Percentiles rank a stretch among this genome's conserved stretches.
phyloP scores from a whole-genome alignment of 2,888 invertebrate species.

The Conomelus anceps region DNA sequence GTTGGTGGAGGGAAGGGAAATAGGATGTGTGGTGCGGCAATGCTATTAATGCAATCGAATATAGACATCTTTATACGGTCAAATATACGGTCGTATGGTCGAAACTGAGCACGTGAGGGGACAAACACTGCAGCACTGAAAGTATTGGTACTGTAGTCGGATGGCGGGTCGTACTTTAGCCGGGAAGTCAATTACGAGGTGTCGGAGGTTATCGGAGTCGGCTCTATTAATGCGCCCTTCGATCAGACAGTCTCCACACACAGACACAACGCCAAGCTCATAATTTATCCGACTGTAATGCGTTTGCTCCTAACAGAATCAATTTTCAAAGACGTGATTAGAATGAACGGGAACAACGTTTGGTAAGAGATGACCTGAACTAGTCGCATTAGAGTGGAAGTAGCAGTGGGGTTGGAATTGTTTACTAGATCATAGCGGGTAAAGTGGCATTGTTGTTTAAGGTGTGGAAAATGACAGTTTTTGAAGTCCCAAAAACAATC shows the following conservation, averaged over 20 bases:
- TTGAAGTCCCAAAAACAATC: too few species aligned
- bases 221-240: not conserved
- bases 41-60: not conserved
- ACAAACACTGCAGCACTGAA: not conserved
- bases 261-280: not conserved
- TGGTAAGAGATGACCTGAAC: not conserved
- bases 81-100: not conserved
- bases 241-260: too few species aligned
- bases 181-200: not conserved
- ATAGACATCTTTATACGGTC: not conserved
- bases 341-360: not conserved
- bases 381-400: not conserved
- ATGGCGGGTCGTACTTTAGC: not conserved
- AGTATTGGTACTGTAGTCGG: not conserved
- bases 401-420: not conserved
- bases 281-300: not conserved
- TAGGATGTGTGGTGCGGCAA: not conserved
- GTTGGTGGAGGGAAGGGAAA: not conserved
- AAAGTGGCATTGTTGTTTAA: too few species aligned
- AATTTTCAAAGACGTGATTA: constrained; percentile 9
- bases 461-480: too few species aligned
- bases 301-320: not conserved
- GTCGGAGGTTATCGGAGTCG: not conserved
- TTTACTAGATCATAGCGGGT: too few species aligned
- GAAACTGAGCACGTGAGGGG: not conserved